Base-by-base conservation (phyloP, 2,113 vertebrate genomes). In the Podilymbus podiceps region DNA sequence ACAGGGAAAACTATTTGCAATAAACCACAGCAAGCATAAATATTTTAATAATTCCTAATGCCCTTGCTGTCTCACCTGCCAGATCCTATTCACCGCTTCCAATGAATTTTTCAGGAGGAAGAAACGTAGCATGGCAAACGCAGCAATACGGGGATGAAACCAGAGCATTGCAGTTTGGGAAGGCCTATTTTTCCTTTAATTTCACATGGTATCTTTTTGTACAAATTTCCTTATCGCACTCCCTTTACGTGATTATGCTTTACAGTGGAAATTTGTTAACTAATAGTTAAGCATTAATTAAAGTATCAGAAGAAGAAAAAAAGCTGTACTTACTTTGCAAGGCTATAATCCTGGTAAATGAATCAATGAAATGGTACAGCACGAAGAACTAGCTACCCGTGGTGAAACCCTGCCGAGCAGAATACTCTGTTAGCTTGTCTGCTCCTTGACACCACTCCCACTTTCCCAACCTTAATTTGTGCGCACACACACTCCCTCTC, bases 281-380 rank as follows among this genome's bases (percentile, higher is more conserved):
- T 66, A 52, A 72, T 59, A 31, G 24, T 52, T 89, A 19, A 2
- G 47, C 22, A 86, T 46, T 56, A 63, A 59, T 40, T 53, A 35
- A 88, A 84, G 40, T 77, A 84, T 31, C 72, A 49, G 67, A 84
- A 53, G 38, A 85, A 77, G 33, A 59, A 55, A 88, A 93, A 90
- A 81, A 35, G 16, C 20, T 42, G 18, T 40, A 93, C 98, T 98
- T 96, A 98, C 98, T 98, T 98, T 93, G 74, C 87, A 92, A 85
- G 52, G 76, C 44, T 94, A 49, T 33, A 90, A 85, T 85, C 49
- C 97, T 42, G 66, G 74, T 19, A 89, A 93, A 92, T 0, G 4
- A 78, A 88, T 85, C 44, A 75, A 88, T 90, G 82, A 83, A 94
- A 62, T 40, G 58, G 50, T 33, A 60, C 58, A 56, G 89, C 85